Evolutionary conservation across 2,888 invertebrate genomes (phyloP).

Genomic region (Agriopis marginaria): DNA sequence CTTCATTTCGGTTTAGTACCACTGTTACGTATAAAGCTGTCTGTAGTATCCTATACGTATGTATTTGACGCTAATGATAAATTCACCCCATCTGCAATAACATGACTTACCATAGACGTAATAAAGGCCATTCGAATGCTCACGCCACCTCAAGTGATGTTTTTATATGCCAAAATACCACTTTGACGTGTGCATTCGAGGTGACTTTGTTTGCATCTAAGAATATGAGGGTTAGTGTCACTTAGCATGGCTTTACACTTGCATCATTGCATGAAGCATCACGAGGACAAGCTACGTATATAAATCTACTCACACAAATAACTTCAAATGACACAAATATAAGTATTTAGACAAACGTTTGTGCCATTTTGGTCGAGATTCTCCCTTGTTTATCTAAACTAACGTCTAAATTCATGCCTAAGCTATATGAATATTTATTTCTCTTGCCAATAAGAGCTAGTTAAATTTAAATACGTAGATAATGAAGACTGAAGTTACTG

Average conservation of each 20-base stretch:
- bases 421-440: conserved; percentile 16
- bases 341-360: too few relatives aligned
- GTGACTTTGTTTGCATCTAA: too few relatives aligned
- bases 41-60: conserved; percentile 10
- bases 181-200: too few relatives aligned
- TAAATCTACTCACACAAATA: not conserved
- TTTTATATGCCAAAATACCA: too few relatives aligned
- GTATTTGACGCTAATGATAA: conserved; percentile 11
- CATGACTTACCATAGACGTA: too few relatives aligned
- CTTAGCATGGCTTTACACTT: conserved; percentile 10
- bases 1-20: too few relatives aligned
- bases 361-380: too few relatives aligned
- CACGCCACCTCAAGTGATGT: too few relatives aligned
- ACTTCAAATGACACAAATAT: too few relatives aligned
- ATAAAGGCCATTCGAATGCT: too few relatives aligned
- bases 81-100: not conserved
- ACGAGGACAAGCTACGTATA: conserved; percentile 17
- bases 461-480: conserved; percentile 20
- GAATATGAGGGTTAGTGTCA: too few relatives aligned
- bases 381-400: too few relatives aligned
- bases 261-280: conserved; percentile 14
- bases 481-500: conserved; percentile 14
- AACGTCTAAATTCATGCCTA: not conserved
- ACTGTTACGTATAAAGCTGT: not conserved
- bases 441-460: conserved; percentile 15